Base-by-base conservation (phyloP, 1,140 invertebrate genomes). In the Plodia interpunctella region DNA sequence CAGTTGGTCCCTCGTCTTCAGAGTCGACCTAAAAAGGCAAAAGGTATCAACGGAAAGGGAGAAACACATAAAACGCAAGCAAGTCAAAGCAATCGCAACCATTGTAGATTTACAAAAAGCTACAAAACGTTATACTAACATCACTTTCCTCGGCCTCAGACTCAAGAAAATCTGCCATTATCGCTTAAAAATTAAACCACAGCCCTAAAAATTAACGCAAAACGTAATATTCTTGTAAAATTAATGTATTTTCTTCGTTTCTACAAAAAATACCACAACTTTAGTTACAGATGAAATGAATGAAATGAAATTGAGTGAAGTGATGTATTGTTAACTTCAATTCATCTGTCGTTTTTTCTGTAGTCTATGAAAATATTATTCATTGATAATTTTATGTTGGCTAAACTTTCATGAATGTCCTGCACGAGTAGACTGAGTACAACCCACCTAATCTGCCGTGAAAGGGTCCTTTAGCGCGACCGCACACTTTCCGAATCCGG, bases 131-230 rank as follows among this genome's bases (percentile, higher is more conserved):
- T 68, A 25, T 67, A 91, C 89, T 91, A 90, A 94, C 95, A 91
- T 95, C 95, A 80, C 94, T 95, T 83, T 96, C 95, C 74, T 96
- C 95, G 2, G 95, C 95, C 84, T 96, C 95, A 0, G 94, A 95
- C 65, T 96, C 94, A 53, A 96, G 81, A 85, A 96, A 96, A 82
- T 96, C 94, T 32, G 94, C 92, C 94, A 95, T 95, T 49, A 59
- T 75, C 53, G 65, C 67, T 72, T 73, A 44, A 3, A 44, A 44
- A 44, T 15, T 44, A 44, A 44, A 10, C 4, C 30, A 44, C 38
- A 44, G 6, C 38, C 13, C 10, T 44, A 44, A 15, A 44, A 44
- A 15, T n/a, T 15, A 44, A 15, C 13, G 2, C 13, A 15, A 38
- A 38, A 44, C 15, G 38, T 44, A 44, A n/a, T 15, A 44, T 15